Conservation (phyloP, 2,113 vertebrate species). For the Myotis davidii region DNA sequence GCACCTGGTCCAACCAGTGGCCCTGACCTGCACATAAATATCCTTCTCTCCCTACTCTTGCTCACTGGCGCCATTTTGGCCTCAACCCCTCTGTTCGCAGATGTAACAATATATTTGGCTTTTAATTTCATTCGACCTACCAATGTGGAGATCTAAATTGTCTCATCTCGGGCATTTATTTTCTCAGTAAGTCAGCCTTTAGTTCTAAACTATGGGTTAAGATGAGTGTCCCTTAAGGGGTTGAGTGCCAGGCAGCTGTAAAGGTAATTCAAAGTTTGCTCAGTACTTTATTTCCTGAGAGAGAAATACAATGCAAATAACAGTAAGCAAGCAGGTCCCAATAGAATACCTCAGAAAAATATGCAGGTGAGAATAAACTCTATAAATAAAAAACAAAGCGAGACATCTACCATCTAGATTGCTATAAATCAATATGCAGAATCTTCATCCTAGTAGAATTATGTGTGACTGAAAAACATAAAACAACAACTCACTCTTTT, state of each 20-base stretch:
- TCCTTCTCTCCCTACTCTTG: no score
- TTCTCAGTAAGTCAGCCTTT: background rate
- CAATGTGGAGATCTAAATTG: background rate
- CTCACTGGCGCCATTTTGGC: no score
- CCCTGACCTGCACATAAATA: no score
- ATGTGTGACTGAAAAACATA: background rate
- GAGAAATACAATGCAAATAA: background rate
- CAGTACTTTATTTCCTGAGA: slow-evolving; percentile 26
- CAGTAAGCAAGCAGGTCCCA: background rate
- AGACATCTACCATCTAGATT: background rate
- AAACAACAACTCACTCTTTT: background rate
- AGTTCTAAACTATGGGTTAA: background rate
- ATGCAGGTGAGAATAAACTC: background rate
- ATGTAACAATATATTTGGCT: no score
- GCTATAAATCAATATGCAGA: background rate
- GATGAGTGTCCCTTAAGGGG: background rate
- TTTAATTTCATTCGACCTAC: no score
- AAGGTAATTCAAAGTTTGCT: slow-evolving; percentile 22
- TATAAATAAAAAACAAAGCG: background rate
- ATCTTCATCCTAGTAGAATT: background rate
- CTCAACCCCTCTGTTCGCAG: no score
- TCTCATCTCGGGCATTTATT: background rate
- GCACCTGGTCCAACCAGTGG: no score
- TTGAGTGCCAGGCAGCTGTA: background rate
- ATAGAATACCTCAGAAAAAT: background rate